Evolutionary conservation across 2,113 vertebrate genomes (phyloP).

Genomic region (Ceyx melanurus): DNA sequence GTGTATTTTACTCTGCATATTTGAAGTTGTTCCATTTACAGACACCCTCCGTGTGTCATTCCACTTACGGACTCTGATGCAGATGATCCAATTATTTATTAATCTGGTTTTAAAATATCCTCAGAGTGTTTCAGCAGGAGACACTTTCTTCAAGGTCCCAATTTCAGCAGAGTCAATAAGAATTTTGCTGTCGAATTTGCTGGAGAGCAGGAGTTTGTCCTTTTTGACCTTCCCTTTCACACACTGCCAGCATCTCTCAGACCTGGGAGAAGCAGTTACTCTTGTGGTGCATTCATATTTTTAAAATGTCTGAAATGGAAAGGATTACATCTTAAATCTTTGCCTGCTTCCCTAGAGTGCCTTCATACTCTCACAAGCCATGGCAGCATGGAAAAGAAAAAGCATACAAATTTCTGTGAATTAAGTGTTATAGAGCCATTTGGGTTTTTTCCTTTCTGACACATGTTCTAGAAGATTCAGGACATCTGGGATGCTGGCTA

Average conservation of each 20-base stretch:
- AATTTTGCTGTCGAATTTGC: conserved; percentile 6
- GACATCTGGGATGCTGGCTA: background rate
- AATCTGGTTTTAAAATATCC: conserved; percentile 57
- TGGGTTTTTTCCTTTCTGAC: background rate
- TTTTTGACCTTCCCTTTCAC: conserved; percentile 39
- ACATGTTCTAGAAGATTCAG: background rate
- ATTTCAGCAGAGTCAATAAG: conserved; percentile 14
- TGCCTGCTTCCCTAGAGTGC: background rate
- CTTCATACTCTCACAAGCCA: background rate
- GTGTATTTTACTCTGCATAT: conserved; percentile 52
- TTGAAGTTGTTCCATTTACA: conserved; percentile 57
- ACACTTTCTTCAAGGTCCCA: conserved; percentile 40
- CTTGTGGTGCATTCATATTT: conserved; percentile 9
- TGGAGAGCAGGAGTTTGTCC: background rate
- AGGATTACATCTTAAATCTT: background rate
- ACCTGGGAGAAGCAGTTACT: background rate
- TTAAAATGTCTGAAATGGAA: background rate
- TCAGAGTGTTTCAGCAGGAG: conserved; percentile 32
- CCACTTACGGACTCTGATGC: conserved; percentile 30
- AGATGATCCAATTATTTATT: conserved; percentile 67
- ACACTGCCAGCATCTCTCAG: background rate
- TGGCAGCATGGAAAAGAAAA: background rate
- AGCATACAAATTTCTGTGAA: background rate
- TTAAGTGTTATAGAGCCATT: background rate
- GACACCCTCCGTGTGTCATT: conserved; percentile 48